Evolutionary conservation across 2,888 invertebrate species (phyloP), one percentile per base, ranked within the genome.

Genomic region (Sipha maydis): DNA sequence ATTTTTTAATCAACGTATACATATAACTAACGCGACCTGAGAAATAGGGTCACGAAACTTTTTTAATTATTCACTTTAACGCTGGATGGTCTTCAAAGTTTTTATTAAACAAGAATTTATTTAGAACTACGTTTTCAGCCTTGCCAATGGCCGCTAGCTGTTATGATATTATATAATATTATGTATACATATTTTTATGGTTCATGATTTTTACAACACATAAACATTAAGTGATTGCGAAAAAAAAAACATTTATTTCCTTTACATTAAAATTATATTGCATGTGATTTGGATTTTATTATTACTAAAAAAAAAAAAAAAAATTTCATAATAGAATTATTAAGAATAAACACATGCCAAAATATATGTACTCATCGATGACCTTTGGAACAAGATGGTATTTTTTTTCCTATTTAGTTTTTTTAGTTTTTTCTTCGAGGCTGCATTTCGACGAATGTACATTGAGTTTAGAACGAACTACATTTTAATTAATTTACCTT

Each of bases 31-130:
- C n/a, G 11, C 14, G 69, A n/a, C 28, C 69, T 69, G 2, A 69
- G n/a, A n/a, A 69, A 21, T 69, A 61, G n/a, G 69, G 69, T 69
- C 69, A n/a, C 28, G 25, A n/a, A 69, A 69, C 69, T 69, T 69
- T 69, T 69, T 69, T 69, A 69, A 69, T 69, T 69, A 69, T 69
- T 69, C 69, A 69, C 69, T 69, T 69, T n/a, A 69, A 69, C 69
- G 69, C n/a, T 25, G 69, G 69, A 69, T 69, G 11, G 69, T 69
- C 25, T 69, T 69, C n/a, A n/a, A 69, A 69, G 69, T 69, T 69
- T 25, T 69, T 69, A 69, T 69, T 69, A 69, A 69, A 25, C n/a
- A 25, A 69, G 28, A 69, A 69, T 69, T 9, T 25, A n/a, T 69
- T n/a, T 11, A 21, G 69, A 69, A n/a, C 8, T 28, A 28, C 69